These are phyloP conservation scores for Volucella zonaria DNA, from an alignment of 2,888 invertebrate genomes.

Conservation along the genomic window DNA sequence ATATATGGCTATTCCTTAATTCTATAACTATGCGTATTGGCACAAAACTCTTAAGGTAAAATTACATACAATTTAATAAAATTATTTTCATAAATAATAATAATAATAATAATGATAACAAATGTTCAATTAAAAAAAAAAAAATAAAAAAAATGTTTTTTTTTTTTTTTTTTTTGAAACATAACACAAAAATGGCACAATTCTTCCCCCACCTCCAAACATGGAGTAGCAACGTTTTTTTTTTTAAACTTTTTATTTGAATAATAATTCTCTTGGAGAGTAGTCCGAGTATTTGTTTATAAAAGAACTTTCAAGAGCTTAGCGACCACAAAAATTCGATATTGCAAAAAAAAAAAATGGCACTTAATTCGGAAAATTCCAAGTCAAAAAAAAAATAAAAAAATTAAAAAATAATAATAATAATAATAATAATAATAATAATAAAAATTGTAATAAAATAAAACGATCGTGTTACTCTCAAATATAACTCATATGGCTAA, in stretches of 20 bases:
- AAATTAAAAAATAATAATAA: background rate
- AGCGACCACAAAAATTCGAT: conserved; percentile 58
- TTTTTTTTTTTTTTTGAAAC: conserved; percentile 34
- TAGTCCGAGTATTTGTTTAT: conserved; percentile 31
- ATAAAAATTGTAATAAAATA: background rate
- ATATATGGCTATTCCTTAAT: conserved; percentile 66
- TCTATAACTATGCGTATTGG: conserved; percentile 43
- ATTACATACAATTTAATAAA: conserved; percentile 26
- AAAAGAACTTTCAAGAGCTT: conserved; percentile 64
- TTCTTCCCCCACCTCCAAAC: conserved; percentile 31
- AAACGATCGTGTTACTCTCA: conserved; percentile 27
- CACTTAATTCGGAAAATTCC: conserved; percentile 58
- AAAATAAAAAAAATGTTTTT: too few species aligned
- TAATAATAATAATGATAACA: conserved; percentile 68
- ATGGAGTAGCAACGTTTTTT: conserved; percentile 28
- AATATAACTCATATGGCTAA: background rate
- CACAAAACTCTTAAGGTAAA: conserved; percentile 32
- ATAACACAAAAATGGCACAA: conserved; percentile 66
- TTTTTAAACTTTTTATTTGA: conserved; percentile 2
- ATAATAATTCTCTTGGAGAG: conserved; percentile 23
- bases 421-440: background rate
- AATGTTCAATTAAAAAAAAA: conserved; percentile 49
- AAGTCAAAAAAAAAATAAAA: conserved; percentile 24
- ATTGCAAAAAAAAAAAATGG: conserved; percentile 56
- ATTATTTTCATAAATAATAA: conserved; percentile 18